These are phyloP conservation scores for Poeciliopsis turrubarensis DNA, from an alignment of 2,113 vertebrate genomes.

Conservation along the genomic window DNA sequence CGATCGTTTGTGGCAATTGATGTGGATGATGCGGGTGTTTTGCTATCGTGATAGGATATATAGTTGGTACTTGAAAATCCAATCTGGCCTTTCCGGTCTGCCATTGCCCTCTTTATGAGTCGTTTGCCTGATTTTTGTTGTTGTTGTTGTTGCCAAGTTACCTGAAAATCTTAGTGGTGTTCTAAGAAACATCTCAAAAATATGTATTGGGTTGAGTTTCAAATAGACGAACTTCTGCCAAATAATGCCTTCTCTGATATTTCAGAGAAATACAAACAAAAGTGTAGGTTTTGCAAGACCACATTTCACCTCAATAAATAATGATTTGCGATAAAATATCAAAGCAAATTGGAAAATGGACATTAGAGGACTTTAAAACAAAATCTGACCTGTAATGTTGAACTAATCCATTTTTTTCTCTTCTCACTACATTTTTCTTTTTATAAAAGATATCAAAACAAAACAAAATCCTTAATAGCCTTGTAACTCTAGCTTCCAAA, in stretches of 20 bases:
- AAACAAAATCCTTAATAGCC: slow-evolving; percentile 8
- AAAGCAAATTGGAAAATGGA: neutral
- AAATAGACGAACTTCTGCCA: neutral
- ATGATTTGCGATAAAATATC: neutral
- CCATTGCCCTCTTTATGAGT: neutral
- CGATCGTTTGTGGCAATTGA: neutral
- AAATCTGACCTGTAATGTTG: no score
- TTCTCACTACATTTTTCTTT: neutral
- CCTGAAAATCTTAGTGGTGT: neutral
- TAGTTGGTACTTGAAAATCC: neutral
- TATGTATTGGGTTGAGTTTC: neutral
- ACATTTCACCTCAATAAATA: neutral
- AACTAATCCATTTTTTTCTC: neutral
- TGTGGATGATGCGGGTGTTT: neutral
- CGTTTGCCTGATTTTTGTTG: neutral
- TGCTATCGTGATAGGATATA: neutral
- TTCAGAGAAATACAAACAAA: neutral
- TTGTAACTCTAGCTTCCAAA: slow-evolving; percentile 4
- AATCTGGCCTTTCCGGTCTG: neutral
- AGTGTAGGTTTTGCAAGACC: neutral
- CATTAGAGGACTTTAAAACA: no score
- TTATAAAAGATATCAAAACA: neutral
- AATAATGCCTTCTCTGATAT: neutral
- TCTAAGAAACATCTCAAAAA: neutral
- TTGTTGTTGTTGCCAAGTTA: neutral